Evolutionary conservation across 2,113 vertebrate genomes (phyloP).

Genomic region (Cynocephalus volans): DNA sequence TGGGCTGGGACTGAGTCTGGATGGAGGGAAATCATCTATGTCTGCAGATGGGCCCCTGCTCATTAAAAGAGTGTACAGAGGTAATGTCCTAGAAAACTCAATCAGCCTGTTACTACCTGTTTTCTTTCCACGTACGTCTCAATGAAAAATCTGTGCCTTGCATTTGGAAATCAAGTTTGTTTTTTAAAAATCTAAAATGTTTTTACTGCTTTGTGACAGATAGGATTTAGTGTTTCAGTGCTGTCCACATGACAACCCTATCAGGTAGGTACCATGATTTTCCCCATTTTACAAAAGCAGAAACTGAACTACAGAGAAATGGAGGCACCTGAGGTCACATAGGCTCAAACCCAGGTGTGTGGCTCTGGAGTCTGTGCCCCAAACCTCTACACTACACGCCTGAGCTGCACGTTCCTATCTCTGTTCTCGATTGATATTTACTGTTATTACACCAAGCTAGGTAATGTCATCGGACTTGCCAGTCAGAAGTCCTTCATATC

Average conservation of each 20-base stretch:
- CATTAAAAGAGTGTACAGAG: slow-evolving; percentile 96
- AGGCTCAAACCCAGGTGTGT: neutral
- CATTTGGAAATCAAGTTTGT: neutral
- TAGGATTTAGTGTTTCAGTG: neutral
- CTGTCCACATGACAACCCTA: neutral
- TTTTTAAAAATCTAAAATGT: neutral
- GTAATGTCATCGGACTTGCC: neutral
- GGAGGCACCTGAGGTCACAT: neutral
- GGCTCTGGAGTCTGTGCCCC: neutral
- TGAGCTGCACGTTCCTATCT: neutral
- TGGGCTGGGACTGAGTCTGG: slow-evolving; percentile 95
- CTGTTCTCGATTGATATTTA: neutral
- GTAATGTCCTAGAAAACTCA: slow-evolving; percentile 88
- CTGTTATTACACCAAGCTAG: neutral
- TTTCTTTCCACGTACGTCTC: neutral
- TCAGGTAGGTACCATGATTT: neutral
- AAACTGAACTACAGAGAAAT: neutral
- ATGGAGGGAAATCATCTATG: slow-evolving; percentile 93
- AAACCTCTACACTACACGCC: neutral
- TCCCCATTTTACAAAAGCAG: neutral
- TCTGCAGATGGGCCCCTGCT: slow-evolving; percentile 93
- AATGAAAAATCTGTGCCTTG: neutral
- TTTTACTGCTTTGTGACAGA: neutral
- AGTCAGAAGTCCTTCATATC: neutral
- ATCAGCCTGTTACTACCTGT: neutral